These are phyloP conservation scores for Sciurus vulgaris DNA, from an alignment of 2,797 vertebrate species.

Conservation along the genomic window DNA sequence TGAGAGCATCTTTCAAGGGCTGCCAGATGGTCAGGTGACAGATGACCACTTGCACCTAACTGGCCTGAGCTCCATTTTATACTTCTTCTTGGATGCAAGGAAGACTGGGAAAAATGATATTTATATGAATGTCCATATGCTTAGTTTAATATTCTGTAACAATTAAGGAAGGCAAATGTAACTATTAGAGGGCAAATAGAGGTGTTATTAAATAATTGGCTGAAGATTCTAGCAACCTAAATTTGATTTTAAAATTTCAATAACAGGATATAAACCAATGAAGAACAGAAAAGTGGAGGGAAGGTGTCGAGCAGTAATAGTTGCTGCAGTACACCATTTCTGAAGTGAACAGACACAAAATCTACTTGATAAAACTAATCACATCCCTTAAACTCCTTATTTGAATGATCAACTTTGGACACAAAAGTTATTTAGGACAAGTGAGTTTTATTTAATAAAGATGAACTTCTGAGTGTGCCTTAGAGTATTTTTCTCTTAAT, in stretches of 20 bases:
- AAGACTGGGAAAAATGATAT: not conserved
- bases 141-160: not conserved
- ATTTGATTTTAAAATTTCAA: not conserved
- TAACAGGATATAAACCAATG: not conserved
- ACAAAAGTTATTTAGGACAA: not conserved
- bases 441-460: not conserved
- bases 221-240: not conserved
- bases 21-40: not conserved
- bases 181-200: not conserved
- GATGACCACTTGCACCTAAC: not conserved
- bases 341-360: not conserved
- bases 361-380: not conserved
- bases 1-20: not conserved
- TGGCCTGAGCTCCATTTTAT: not conserved
- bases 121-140: not conserved
- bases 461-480: not conserved
- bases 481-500: not conserved
- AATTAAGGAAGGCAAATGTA: not conserved
- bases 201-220: not conserved
- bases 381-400: not conserved
- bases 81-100: not conserved
- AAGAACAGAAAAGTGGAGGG: not conserved
- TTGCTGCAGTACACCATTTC: not conserved
- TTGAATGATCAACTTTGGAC: not conserved
- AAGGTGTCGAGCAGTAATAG: not conserved